Conservation (phyloP, 2,888 invertebrate genomes). For the Caenorhabditis sp. region DNA sequence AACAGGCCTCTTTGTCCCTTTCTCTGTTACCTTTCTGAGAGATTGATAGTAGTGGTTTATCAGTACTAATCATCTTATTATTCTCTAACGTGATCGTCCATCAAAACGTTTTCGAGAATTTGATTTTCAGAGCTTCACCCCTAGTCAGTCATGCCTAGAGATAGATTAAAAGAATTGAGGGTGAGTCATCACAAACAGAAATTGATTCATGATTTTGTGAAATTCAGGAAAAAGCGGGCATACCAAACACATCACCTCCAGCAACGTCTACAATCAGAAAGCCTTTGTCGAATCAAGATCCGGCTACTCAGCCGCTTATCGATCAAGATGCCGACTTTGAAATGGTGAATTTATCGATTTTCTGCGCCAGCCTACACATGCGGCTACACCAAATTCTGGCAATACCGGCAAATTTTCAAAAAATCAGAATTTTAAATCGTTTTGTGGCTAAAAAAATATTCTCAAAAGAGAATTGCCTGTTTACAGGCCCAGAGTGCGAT, state of each 20-base stretch:
- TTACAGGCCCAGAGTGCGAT: no score
- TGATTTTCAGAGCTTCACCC: conserved; percentile 20
- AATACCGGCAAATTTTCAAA: no score
- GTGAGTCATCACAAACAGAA: conserved; percentile 17
- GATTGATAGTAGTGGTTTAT: conserved; percentile 19
- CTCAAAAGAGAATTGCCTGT: no score
- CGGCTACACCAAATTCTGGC: neutral
- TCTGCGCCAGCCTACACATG: neutral
- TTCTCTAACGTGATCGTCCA: neutral
- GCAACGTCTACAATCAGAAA: neutral
- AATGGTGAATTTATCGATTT: conserved; percentile 24
- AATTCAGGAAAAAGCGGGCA: conserved; percentile 44
- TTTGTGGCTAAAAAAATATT: no score
- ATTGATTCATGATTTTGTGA: neutral
- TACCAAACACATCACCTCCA: neutral
- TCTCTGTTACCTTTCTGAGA: neutral
- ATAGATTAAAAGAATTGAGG: conserved; percentile 53
- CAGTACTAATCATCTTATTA: conserved; percentile 18
- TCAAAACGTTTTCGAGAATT: conserved; percentile 5
- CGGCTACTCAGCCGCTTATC: conserved; percentile 36
- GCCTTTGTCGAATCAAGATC: conserved; percentile 13
- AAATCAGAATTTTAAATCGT: no score
- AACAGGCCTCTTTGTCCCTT: neutral
- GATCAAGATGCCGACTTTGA: conserved; percentile 52
- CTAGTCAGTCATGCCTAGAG: conserved; percentile 50